Evolutionary conservation across 2,888 invertebrate species (phyloP).

Genomic region (Mimas tiliae): DNA sequence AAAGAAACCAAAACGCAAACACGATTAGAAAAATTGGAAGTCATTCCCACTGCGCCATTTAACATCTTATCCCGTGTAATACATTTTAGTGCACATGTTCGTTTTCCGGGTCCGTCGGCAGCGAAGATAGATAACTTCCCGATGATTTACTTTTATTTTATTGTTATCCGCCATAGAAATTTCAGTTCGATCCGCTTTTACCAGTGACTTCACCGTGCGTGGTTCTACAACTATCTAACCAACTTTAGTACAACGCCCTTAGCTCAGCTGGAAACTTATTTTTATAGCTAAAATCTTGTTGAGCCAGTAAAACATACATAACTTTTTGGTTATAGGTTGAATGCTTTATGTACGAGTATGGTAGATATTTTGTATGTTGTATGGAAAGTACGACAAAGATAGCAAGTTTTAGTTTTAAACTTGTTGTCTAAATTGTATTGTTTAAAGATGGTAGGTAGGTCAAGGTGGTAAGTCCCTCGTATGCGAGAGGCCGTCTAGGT

Average conservation of each 20-base stretch:
- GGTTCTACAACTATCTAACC: slow-evolving; percentile 44
- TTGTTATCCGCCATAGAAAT: slow-evolving; percentile 78
- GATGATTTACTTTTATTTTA: slow-evolving; percentile 85
- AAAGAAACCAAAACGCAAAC: slow-evolving; percentile 17
- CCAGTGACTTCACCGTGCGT: slow-evolving; percentile 41
- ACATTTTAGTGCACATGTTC: slow-evolving; percentile 71
- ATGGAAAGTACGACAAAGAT: not conserved
- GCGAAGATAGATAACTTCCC: slow-evolving; percentile 82
- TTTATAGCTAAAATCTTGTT: slow-evolving; percentile 22
- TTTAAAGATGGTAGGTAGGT: no score
- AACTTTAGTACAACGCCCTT: slow-evolving; percentile 38
- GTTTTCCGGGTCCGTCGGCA: slow-evolving; percentile 65
- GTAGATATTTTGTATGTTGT: no score
- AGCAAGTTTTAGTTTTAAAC: not conserved
- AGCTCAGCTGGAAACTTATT: slow-evolving; percentile 22
- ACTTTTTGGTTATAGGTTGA: slow-evolving; percentile 16
- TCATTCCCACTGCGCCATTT: slow-evolving; percentile 70
- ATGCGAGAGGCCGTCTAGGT: no score
- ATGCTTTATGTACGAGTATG: slow-evolving; percentile 23
- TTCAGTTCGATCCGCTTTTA: slow-evolving; percentile 56
- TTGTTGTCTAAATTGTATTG: no score
- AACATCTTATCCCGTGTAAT: slow-evolving; percentile 72
- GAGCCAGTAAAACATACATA: slow-evolving; percentile 18
- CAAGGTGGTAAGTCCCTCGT: no score
- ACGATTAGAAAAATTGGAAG: slow-evolving; percentile 58